Evolutionary conservation across 2,888 invertebrate genomes (phyloP), one percentile per base, ranked within the genome.

Genomic region (Agrotis segetum): DNA sequence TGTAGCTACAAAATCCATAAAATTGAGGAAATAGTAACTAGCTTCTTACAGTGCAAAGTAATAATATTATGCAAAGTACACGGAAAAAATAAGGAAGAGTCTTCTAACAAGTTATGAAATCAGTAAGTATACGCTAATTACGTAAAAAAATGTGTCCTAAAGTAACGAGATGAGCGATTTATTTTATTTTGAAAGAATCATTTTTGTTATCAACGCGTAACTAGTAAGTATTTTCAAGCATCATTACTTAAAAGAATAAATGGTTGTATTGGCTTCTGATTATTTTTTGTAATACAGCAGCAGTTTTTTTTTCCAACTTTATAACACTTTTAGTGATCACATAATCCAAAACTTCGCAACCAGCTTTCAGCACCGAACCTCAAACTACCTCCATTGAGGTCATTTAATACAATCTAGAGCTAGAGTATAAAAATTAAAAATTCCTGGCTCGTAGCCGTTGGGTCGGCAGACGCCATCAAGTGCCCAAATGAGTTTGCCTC

Each of bases 401-500:
- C 34, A 74, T 80, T 79, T 78, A 68, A 85, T 85, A 84, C 85
- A 80, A 85, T 85, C 78, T 77, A 85, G 63, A 44, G 75, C 53
- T 67, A 9, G 70, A 72, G 71, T 82, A 85, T 85, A 87, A 89
- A 90, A 90, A 92, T 92, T 91, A 91, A 90, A 92, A 91, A 92
- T 92, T 92, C 91, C 81, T 58, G 68, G 62, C 84, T 85, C 90
- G 90, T 88, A 84, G 63, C 71, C 69, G 61, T 71, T 77, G 76
- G 79, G 85, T 72, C 64, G 83, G 71, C 85, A 84, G 80, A 82
- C 76, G 81, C 85, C 90, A 88, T 90, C 91, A 89, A 91, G 90
- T 89, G 89, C 81, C 88, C 90, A 90, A 92, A 92, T 91, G 92
- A 92, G 91, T 91, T 92, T 89, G 87, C 89, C 88, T 87, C 83